These are phyloP conservation scores for Sphecodes monilicornis DNA, from an alignment of 2,888 invertebrate species.

Conservation along the genomic window DNA sequence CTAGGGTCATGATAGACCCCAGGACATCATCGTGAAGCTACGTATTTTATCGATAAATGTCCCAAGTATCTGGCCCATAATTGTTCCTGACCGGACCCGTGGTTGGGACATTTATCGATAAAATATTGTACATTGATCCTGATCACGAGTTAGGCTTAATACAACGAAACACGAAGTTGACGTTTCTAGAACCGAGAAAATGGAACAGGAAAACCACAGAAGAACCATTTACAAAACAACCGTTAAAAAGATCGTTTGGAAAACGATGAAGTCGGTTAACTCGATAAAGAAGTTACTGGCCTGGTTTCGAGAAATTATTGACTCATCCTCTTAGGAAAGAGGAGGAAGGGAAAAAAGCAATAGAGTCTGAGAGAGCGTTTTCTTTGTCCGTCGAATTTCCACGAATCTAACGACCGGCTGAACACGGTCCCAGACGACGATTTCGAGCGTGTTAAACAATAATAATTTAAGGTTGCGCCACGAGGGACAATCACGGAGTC, in stretches of 20 bases:
- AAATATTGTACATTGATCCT: too few species aligned
- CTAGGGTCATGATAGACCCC: too few species aligned
- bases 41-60: too few species aligned
- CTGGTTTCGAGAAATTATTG: neutral
- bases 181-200: neutral
- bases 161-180: too few species aligned
- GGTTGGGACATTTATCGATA: too few species aligned
- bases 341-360: neutral
- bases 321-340: neutral
- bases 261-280: neutral
- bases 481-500: conserved; percentile 79
- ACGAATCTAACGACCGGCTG: conserved; percentile 23
- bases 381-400: conserved; percentile 15
- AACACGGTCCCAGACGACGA: conserved; percentile 33
- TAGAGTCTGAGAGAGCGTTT: neutral
- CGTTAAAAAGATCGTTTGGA: neutral
- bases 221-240: neutral
- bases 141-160: too few species aligned
- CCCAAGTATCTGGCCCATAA: too few species aligned
- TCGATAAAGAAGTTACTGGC: neutral
- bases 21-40: too few species aligned
- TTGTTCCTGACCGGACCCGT: too few species aligned
- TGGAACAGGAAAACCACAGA: neutral
- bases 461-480: conserved; percentile 81
- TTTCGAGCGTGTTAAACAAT: conserved; percentile 76